Base-by-base conservation (phyloP, 2,797 vertebrate species). In the Heteromormyrus szaboi region DNA sequence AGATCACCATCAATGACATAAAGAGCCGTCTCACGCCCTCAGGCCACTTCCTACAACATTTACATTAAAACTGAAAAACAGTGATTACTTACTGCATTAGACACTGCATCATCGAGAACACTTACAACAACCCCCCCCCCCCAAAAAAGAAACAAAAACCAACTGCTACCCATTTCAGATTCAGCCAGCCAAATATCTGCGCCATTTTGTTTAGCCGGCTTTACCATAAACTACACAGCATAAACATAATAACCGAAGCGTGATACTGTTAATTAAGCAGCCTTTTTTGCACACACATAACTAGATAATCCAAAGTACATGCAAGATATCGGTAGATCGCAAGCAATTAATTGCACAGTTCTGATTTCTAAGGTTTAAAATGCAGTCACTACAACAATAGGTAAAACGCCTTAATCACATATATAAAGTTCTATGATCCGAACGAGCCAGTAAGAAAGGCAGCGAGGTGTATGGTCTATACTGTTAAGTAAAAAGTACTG, bases 41-140 rank as follows among this genome's bases (percentile, higher is more conserved):
- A 11, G 17, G 95, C 95, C 96, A 96, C 96, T 95, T 96, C 41
- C 17, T 84, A 19, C 9, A 51, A 22, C 81, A 84, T 50, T 48
- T 22, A 84, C 95, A 29, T 19, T 56, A 37, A 37, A 19, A 53
- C 2, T 25, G 51, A 86, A 19, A 19, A 51, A 51, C 12, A 14
- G 0, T 51, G 50, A 51, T 25, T 22, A 81, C 41, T 81, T 37
- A 81, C 37, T 81, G 76, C 76, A 41, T 81, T 81, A 83, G 7
- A 83, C 9, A 72, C 29, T 14, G 65, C 65, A 72, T 17, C 65
- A 72, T 33, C 65, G 65, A 72, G 5, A 72, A 37, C 65, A 72
- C 65, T 72, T 17, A 72, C 33, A 72, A 72, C 25, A 33, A 29
- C 22, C 22, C 25, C 59, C 54, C 65, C 25, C 25, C 25, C 25